phyloP scores from a whole-genome alignment of 2,113 vertebrate genomes.

The Gnathonemus longibarbis region DNA sequence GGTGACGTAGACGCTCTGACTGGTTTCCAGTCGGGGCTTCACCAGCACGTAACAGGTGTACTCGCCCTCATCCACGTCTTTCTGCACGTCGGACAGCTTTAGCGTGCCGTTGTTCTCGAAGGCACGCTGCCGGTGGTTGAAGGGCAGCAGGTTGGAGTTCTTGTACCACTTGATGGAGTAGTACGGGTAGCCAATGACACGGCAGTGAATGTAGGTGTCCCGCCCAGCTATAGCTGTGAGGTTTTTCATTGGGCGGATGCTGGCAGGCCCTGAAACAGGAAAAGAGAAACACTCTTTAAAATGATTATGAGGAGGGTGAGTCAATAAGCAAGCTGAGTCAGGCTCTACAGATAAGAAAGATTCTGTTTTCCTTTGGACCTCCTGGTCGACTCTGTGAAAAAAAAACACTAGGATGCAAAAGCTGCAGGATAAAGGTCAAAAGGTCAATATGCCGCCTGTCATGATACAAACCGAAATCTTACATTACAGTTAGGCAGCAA shows the following conservation, averaged over 20 bases:
- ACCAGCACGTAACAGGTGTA: constrained; percentile 94
- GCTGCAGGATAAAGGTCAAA: neutral
- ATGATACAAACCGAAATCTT: neutral
- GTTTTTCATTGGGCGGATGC: constrained; percentile 96
- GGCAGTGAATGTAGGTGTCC: constrained; percentile 93
- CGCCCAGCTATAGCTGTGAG: constrained; percentile 93
- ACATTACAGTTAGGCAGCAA: neutral
- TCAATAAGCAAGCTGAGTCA: constrained; percentile 13
- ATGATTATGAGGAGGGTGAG: constrained; percentile 39
- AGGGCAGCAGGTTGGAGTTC: constrained; percentile 89
- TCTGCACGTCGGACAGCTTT: constrained; percentile 92
- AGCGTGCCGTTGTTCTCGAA: constrained; percentile 95
- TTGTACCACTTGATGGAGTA: constrained; percentile 99
- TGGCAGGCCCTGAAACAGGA: constrained; percentile 79
- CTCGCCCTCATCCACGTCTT: constrained; percentile 86
- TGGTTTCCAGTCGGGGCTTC: constrained; percentile 89
- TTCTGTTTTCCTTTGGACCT: constrained; percentile 22
- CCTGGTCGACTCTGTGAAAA: constrained; percentile 26
- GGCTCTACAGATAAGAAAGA: neutral
- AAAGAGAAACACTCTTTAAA: constrained; percentile 61
- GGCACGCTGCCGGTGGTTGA: constrained; percentile 94
- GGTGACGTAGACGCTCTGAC: constrained; percentile 85
- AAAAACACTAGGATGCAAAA: constrained; percentile 28
- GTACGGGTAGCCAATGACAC: constrained; percentile 94
- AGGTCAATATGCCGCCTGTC: neutral